These are phyloP conservation scores for Haliclona indistincta DNA, from an alignment of 37 sponge, comb jelly and placozoan genomes.

Conservation along the genomic window DNA sequence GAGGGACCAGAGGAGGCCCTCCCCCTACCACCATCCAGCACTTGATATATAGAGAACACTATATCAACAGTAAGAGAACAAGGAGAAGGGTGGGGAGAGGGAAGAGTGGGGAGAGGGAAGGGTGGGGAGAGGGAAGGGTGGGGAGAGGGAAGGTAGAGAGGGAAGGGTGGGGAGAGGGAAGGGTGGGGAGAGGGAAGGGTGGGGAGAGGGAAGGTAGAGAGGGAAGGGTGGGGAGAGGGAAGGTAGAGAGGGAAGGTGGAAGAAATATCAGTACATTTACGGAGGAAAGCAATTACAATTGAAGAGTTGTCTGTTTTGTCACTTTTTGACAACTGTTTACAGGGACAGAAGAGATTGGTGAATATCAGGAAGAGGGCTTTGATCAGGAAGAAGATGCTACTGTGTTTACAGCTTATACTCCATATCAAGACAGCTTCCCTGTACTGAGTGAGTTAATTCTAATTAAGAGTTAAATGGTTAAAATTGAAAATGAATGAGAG, in stretches of 20 bases:
- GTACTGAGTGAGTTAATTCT: not conserved
- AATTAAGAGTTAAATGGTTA: not conserved
- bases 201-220: not conserved
- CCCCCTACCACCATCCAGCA: not conserved
- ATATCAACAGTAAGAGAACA: not conserved
- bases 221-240: not conserved
- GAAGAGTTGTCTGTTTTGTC: not conserved
- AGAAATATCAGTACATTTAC: not conserved
- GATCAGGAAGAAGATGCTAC: conserved; percentile 1
- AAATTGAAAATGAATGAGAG: not conserved
- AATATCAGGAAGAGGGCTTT: no score
- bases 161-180: not conserved
- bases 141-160: not conserved
- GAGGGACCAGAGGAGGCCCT: no score
- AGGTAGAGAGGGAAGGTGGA: conserved; percentile 7
- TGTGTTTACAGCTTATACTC: no score
- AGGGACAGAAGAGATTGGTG: no score
- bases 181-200: not conserved
- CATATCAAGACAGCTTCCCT: conserved; percentile 6
- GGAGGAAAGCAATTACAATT: not conserved
- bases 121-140: not conserved
- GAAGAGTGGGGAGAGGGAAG: not conserved
- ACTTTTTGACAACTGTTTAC: no score
- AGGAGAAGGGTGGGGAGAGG: not conserved
- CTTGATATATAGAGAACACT: not conserved